phyloP scores from a whole-genome alignment of 1,140 invertebrate species.

The Streblospio benedicti region DNA sequence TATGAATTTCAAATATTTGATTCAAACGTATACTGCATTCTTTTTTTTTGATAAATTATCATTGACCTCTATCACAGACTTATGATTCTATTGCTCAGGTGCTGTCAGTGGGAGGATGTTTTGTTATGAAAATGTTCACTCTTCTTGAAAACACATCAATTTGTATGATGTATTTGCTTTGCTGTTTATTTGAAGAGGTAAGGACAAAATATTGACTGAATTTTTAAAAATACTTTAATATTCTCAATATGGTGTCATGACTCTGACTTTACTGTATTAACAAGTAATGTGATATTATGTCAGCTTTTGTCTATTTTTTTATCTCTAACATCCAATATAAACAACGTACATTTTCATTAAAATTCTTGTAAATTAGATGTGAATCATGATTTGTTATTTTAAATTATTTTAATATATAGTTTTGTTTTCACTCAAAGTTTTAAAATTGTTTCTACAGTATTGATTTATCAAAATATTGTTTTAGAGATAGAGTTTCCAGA shows the following conservation, averaged over 20 bases:
- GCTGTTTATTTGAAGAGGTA: conserved; percentile 63
- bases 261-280: background rate
- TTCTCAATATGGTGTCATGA: background rate
- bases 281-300: background rate
- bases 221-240: background rate
- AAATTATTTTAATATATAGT: background rate
- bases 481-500: conserved; percentile 18
- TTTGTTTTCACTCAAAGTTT: conserved; percentile 2
- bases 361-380: background rate
- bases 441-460: background rate
- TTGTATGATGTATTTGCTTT: conserved; percentile 69
- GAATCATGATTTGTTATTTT: background rate
- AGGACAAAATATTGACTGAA: background rate
- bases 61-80: too few relatives aligned
- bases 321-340: background rate
- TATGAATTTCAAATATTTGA: too few relatives aligned
- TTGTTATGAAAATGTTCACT: conserved; percentile 89
- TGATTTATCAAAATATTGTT: background rate
- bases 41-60: too few relatives aligned
- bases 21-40: too few relatives aligned
- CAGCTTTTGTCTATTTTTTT: background rate
- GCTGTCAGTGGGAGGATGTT: conserved; percentile 62
- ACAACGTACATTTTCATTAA: background rate
- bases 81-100: too few relatives aligned
- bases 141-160: conserved; percentile 74